These are phyloP conservation scores for Zenarchopterus dispar DNA, from an alignment of 2,797 vertebrate species.

Conservation along the genomic window DNA sequence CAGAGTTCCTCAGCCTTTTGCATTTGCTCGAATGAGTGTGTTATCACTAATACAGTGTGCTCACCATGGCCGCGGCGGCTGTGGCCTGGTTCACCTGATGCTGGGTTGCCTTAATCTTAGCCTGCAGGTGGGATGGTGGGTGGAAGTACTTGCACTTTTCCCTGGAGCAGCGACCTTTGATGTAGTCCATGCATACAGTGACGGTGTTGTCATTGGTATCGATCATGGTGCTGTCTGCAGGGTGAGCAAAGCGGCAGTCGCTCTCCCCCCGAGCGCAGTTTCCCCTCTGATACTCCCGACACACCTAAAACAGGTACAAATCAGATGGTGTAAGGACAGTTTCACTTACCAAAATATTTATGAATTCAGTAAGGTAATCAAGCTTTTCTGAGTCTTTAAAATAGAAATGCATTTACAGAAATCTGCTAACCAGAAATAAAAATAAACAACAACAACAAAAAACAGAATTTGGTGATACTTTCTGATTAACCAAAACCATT, in stretches of 20 bases:
- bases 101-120: constrained; percentile 99
- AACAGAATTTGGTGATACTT: neutral
- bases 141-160: constrained; percentile 99
- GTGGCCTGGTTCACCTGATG: constrained; percentile 99
- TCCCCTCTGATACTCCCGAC: constrained; percentile 96
- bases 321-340: neutral
- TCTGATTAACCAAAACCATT: constrained; percentile 10
- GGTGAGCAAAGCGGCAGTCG: constrained; percentile 96
- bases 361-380: constrained; percentile 5
- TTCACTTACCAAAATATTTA: neutral
- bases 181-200: constrained; percentile 99
- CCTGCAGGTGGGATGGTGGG: constrained; percentile 97
- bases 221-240: constrained; percentile 97
- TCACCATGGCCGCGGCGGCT: constrained; percentile 97
- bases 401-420: constrained; percentile 1
- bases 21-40: constrained; percentile 38
- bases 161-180: constrained; percentile 97
- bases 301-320: constrained; percentile 82
- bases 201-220: constrained; percentile 98
- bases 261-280: constrained; percentile 97
- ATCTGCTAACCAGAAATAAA: constrained; percentile 13
- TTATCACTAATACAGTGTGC: constrained; percentile 56
- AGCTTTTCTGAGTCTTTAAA: too few species aligned
- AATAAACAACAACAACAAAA: constrained; percentile 1
- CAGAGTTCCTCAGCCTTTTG: constrained; percentile 8